These are phyloP conservation scores for Heliconius sara DNA, from an alignment of 2,888 invertebrate genomes.

Conservation along the genomic window DNA sequence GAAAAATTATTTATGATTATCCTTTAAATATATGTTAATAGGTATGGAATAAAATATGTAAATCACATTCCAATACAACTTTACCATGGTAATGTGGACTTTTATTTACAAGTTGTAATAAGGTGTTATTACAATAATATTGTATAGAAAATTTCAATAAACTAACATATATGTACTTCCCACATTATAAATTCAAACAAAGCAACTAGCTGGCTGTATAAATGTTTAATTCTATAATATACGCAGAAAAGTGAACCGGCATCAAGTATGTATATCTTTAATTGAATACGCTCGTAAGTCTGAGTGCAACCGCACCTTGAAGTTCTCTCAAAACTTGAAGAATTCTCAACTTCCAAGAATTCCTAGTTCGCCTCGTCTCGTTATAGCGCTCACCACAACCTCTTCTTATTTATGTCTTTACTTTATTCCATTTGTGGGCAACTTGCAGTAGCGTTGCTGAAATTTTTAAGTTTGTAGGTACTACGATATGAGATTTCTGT, in stretches of 20 bases:
- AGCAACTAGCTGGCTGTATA: slow-evolving; percentile 18
- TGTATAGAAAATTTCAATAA: background rate
- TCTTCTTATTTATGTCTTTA: slow-evolving; percentile 76
- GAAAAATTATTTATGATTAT: too few species aligned
- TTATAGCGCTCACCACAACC: slow-evolving; percentile 76
- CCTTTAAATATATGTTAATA: too few species aligned
- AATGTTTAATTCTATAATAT: slow-evolving; percentile 30
- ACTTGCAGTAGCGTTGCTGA: slow-evolving; percentile 50
- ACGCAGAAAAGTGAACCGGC: slow-evolving; percentile 41
- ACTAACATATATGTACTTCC: background rate
- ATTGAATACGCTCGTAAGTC: slow-evolving; percentile 52
- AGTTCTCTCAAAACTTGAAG: slow-evolving; percentile 71
- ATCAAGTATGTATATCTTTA: slow-evolving; percentile 48
- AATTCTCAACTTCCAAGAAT: slow-evolving; percentile 63
- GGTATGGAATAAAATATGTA: too few species aligned
- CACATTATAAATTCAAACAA: slow-evolving; percentile 31
- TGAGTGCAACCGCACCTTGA: slow-evolving; percentile 56
- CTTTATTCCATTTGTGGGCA: slow-evolving; percentile 74
- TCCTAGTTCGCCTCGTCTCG: slow-evolving; percentile 66
- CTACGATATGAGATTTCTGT: slow-evolving; percentile 43
- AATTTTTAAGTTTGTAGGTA: slow-evolving; percentile 45
- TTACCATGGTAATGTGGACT: too few species aligned
- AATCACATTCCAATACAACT: too few species aligned
- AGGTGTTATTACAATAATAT: too few species aligned
- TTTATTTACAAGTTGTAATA: too few species aligned